These are phyloP conservation scores for Scomber colias DNA, from an alignment of 2,113 vertebrate species.

Conservation along the genomic window DNA sequence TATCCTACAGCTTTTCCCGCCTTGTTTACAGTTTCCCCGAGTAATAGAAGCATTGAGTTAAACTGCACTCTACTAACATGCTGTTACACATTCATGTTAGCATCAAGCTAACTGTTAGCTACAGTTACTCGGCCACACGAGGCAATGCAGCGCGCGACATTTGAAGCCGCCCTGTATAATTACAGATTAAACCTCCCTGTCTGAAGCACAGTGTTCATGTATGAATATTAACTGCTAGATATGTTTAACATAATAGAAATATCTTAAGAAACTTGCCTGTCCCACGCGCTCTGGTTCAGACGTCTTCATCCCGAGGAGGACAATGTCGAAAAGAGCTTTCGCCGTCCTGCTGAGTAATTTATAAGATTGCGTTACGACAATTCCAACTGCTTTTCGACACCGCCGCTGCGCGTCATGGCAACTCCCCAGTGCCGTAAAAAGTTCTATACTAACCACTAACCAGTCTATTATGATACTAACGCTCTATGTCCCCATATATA, in stretches of 20 bases:
- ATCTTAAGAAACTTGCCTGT: too few relatives aligned
- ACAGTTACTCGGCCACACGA: neutral
- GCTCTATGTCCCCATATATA: too few relatives aligned
- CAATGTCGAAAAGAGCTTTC: rapidly evolving
- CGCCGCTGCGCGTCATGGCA: rapidly evolving
- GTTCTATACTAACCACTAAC: too few relatives aligned
- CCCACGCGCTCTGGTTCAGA: too few relatives aligned
- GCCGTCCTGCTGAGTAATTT: rapidly evolving
- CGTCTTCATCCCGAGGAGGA: too few relatives aligned
- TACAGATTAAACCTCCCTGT: rapidly evolving
- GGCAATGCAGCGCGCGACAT: neutral
- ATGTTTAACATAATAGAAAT: rapidly evolving
- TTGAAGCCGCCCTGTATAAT: neutral
- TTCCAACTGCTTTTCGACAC: constrained; percentile 41
- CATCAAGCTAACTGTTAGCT: neutral
- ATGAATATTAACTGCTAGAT: rapidly evolving
- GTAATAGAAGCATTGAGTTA: too few relatives aligned
- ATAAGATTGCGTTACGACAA: constrained; percentile 58
- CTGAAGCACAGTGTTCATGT: rapidly evolving
- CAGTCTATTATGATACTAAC: too few relatives aligned
- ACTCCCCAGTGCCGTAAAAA: neutral
- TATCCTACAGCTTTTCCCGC: too few relatives aligned
- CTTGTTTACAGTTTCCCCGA: too few relatives aligned
- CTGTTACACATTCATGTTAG: neutral
- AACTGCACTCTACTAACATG: too few relatives aligned